These are phyloP conservation scores for Coronaproctus castanopsis DNA, from an alignment of 2,888 invertebrate species.

Conservation along the genomic window DNA sequence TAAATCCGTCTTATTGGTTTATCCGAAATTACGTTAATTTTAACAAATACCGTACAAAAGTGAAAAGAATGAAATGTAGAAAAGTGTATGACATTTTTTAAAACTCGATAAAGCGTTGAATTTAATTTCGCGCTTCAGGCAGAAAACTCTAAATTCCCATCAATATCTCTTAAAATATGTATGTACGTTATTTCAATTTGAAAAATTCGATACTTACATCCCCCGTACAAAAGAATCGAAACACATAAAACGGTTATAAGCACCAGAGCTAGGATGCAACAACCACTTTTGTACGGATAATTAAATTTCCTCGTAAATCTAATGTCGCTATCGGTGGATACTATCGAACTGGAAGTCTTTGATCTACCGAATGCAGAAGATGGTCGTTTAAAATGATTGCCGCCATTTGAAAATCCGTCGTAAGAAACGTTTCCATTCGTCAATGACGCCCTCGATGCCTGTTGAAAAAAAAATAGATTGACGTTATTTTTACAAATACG, in stretches of 20 bases:
- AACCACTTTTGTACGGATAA: slow-evolving; percentile 67
- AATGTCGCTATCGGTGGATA: slow-evolving; percentile 64
- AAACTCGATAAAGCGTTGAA: too few relatives aligned
- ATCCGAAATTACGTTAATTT: too few relatives aligned
- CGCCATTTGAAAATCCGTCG: neutral
- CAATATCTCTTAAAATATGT: too few relatives aligned
- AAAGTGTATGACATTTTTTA: too few relatives aligned
- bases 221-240: slow-evolving; percentile 41
- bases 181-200: too few relatives aligned
- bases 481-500: too few relatives aligned
- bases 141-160: too few relatives aligned
- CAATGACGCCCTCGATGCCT: neutral
- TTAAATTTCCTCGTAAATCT: slow-evolving; percentile 69
- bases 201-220: slow-evolving; percentile 34
- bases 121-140: too few relatives aligned
- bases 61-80: too few relatives aligned
- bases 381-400: neutral
- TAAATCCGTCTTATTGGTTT: too few relatives aligned
- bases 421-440: neutral
- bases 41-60: too few relatives aligned
- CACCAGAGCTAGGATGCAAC: slow-evolving; percentile 65
- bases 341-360: neutral
- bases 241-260: slow-evolving; percentile 55
- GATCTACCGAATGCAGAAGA: neutral
- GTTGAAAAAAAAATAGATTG: too few relatives aligned